These are phyloP conservation scores for Quadriops clusia DNA, from an alignment of 2,888 invertebrate species.

Conservation along the genomic window DNA sequence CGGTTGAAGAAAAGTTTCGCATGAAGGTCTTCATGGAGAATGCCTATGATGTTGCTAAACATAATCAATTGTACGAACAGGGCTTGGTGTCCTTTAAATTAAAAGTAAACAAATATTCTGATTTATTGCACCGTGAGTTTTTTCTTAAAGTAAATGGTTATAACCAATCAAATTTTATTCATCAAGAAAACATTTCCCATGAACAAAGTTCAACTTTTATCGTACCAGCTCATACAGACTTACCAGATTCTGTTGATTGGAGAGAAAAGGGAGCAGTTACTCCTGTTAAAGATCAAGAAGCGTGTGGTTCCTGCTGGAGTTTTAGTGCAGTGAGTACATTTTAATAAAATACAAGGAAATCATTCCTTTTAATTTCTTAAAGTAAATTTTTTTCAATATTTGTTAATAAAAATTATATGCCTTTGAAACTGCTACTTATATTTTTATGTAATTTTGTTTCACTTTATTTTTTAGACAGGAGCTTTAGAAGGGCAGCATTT, in stretches of 20 bases:
- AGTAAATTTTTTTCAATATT: neutral
- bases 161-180: constrained; percentile 16
- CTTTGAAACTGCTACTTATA: constrained; percentile 3
- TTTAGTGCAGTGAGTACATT: constrained; percentile 63
- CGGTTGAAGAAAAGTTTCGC: constrained; percentile 68
- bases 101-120: constrained; percentile 70
- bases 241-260: constrained; percentile 77
- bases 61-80: constrained; percentile 60
- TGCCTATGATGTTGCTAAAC: constrained; percentile 67
- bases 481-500: constrained; percentile 18
- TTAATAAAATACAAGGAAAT: neutral
- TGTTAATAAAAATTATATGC: neutral
- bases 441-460: constrained; percentile 2
- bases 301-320: constrained; percentile 87
- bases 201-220: constrained; percentile 46
- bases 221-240: constrained; percentile 52
- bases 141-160: constrained; percentile 49
- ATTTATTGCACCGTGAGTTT: constrained; percentile 79
- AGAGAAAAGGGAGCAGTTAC: constrained; percentile 74
- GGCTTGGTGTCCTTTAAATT: constrained; percentile 56
- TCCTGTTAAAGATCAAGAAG: constrained; percentile 79
- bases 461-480: constrained; percentile 11
- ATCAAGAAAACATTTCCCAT: constrained; percentile 5
- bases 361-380: neutral
- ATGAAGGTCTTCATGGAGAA: constrained; percentile 85